Percentiles rank a stretch among this genome's conserved stretches.
Conservation (phyloP, 2,797 vertebrate species). For the Kryptopterus vitreolus region DNA sequence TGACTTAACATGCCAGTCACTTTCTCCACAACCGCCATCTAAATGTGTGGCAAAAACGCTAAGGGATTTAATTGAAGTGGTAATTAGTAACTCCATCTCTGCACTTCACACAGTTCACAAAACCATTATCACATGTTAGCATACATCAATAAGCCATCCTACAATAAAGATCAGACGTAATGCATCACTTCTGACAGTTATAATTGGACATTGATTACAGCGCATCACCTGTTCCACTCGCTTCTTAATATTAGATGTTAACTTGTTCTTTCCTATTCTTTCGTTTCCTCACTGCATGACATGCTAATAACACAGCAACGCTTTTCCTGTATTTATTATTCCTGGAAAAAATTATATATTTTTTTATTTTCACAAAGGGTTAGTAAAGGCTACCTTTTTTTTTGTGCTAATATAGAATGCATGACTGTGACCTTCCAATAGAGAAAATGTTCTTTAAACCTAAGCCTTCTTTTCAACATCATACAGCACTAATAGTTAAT, state of each 20-base stretch:
- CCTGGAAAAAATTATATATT: not conserved
- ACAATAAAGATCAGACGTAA: constrained; percentile 44
- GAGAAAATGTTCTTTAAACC: not conserved
- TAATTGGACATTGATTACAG: constrained; percentile 61
- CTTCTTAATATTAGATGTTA: constrained; percentile 45
- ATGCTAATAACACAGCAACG: constrained; percentile 1
- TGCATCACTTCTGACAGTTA: constrained; percentile 46
- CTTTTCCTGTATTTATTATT: not conserved
- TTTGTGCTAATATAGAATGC: not conserved
- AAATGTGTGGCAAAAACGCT: constrained; percentile 30
- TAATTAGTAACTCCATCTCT: constrained; percentile 36
- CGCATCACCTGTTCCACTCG: constrained; percentile 51
- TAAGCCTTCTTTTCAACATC: not conserved
- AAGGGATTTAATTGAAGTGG: constrained; percentile 32
- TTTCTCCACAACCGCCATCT: constrained; percentile 17
- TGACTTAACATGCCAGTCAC: constrained; percentile 38
- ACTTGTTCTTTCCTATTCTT: not conserved
- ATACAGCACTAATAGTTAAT: not conserved
- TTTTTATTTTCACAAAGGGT: not conserved
- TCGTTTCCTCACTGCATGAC: not conserved
- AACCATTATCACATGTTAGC: constrained; percentile 53
- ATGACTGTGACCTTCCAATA: not conserved
- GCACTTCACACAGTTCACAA: constrained; percentile 48
- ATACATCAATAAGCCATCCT: constrained; percentile 48
- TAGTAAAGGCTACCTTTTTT: not conserved